phyloP scores from a whole-genome alignment of 2,888 invertebrate species.

The Cantharis lateralis region DNA sequence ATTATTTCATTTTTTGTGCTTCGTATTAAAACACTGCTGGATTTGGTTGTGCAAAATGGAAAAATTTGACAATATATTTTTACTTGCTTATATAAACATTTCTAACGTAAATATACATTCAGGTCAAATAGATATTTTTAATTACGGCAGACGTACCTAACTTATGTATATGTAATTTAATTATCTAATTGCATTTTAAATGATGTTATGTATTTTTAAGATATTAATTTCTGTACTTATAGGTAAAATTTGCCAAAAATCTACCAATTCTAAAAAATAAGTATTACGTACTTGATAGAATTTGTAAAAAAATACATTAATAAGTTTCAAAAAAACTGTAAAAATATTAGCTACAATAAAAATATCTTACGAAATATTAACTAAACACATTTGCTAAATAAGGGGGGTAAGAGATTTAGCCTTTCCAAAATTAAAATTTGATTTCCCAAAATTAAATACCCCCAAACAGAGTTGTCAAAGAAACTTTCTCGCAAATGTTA shows the following conservation, averaged over 20 bases:
- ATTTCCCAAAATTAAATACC: no score
- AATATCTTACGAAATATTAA: background rate
- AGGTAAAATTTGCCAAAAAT: background rate
- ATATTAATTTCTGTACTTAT: background rate
- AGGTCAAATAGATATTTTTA: slow-evolving; percentile 9
- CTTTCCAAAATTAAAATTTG: no score
- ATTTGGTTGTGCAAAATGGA: slow-evolving; percentile 24
- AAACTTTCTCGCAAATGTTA: no score
- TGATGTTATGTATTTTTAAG: background rate
- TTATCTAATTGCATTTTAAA: background rate
- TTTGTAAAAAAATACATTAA: background rate
- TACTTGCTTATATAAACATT: slow-evolving; percentile 20
- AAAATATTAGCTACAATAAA: background rate
- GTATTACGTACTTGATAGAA: background rate
- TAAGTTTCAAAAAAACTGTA: background rate
- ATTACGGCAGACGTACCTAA: slow-evolving; percentile 11
- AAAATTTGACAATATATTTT: slow-evolving; percentile 26
- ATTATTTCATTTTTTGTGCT: slow-evolving; percentile 13
- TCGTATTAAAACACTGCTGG: slow-evolving; percentile 10
- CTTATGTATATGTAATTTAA: slow-evolving; percentile 7
- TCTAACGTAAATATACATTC: slow-evolving; percentile 19
- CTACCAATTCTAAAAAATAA: background rate
- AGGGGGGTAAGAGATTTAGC: no score
- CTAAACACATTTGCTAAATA: no score
- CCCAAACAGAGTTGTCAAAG: no score